Base-by-base conservation (phyloP, 2,888 invertebrate genomes). In the Agrochola litura region DNA sequence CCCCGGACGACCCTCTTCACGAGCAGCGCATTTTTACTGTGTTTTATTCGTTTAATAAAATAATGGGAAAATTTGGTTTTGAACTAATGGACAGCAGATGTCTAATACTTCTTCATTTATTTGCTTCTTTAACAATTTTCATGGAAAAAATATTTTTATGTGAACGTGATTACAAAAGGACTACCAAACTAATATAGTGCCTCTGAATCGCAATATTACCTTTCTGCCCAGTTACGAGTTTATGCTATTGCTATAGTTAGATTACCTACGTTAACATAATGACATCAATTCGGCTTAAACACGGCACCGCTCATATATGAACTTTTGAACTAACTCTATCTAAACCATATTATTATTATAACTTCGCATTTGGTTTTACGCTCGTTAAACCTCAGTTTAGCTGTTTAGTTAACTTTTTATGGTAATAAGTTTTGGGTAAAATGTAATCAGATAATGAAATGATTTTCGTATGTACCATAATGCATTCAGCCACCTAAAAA, bases 191-290 rank as follows among this genome's bases (percentile, higher is more conserved):
- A n/a, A 60, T 6, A 78, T 79, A 74, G 82, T 79, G 82, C 75
- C 84, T 75, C 79, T 74, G 81, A 86, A 75, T 85, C 81, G 76
- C 78, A 86, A 83, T 79, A 87, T 79, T 71, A 76, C 71, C 76
- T 79, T 75, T 65, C 85, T 85, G 80, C 81, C 86, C 90, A 90
- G 91, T 92, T 91, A 92, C 85, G 86, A 92, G 89, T 91, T 88
- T 86, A 84, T 83, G 76, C 79, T 86, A 91, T 92, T 91, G 88
- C 87, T 87, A 87, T 88, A 91, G 90, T 92, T 91, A 78, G 90
- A 92, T 92, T 90, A 88, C 89, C 86, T 85, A 86, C 88, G 89
- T 92, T 93, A 90, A 88, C 91, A 88, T 92, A 92, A 93, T 91
- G 89, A 89, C 88, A 88, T 89, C 90, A 89, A 91, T 92, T 91